These are phyloP conservation scores for Polypterus bichir DNA, from an alignment of 2,113 vertebrate genomes.

Conservation along the genomic window DNA sequence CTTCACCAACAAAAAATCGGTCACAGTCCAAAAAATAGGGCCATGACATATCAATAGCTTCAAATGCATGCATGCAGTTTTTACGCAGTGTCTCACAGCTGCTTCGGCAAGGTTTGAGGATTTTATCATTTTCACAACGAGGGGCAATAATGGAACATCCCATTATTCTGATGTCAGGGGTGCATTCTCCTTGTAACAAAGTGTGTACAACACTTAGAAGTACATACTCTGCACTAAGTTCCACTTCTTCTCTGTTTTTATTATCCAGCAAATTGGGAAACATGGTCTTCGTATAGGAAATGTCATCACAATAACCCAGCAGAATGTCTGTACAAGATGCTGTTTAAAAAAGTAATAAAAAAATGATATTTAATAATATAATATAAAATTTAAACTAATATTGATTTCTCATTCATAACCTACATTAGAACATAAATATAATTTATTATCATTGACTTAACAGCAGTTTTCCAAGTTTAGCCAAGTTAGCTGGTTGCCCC, in stretches of 20 bases:
- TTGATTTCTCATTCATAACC: no score
- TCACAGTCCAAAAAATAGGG: slow-evolving; percentile 90
- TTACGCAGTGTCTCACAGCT: slow-evolving; percentile 65
- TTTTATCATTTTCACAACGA: slow-evolving; percentile 48
- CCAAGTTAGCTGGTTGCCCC: no score
- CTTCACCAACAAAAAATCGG: slow-evolving; percentile 63
- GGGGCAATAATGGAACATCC: slow-evolving; percentile 84
- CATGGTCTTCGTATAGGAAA: slow-evolving; percentile 55
- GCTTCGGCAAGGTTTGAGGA: slow-evolving; percentile 66
- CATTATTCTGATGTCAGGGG: slow-evolving; percentile 76
- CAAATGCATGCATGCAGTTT: slow-evolving; percentile 72
- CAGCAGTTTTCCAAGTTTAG: no score
- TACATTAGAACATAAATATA: no score
- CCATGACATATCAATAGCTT: slow-evolving; percentile 91
- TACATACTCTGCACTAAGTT: slow-evolving; percentile 77
- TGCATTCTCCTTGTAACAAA: slow-evolving; percentile 82
- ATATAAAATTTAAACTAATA: no score
- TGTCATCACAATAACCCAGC: slow-evolving; percentile 69
- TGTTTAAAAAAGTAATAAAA: slow-evolving; percentile 23
- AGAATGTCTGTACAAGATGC: slow-evolving; percentile 63
- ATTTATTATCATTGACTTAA: no score
- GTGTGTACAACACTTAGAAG: slow-evolving; percentile 79
- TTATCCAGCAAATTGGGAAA: slow-evolving; percentile 81
- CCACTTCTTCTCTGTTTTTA: slow-evolving; percentile 50
- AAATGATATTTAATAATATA: not conserved